Evolutionary conservation across 2,888 invertebrate genomes (phyloP).

Genomic region (Tenthredo distinguenda): DNA sequence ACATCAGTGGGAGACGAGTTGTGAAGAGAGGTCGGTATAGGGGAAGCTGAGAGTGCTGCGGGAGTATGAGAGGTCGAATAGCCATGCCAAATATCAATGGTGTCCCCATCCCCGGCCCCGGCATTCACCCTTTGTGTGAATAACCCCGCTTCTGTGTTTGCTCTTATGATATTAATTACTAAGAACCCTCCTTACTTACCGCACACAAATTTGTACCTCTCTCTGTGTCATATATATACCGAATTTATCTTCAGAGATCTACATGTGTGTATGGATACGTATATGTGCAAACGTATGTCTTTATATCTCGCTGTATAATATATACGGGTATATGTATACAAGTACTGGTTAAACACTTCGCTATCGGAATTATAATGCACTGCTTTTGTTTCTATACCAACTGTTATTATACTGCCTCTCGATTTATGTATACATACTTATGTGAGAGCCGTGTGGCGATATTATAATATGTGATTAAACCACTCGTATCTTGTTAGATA

Average conservation of each 20-base stretch:
- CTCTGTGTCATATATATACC: background rate
- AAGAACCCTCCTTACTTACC: conserved; percentile 67
- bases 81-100: conserved; percentile 45
- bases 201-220: conserved; percentile 64
- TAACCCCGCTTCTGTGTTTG: conserved; percentile 44
- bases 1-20: background rate
- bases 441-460: background rate
- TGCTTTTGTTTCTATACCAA: background rate
- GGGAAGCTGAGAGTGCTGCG: conserved; percentile 43
- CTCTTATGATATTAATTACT: conserved; percentile 72
- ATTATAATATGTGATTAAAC: background rate
- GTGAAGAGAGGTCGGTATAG: conserved; percentile 1
- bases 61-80: conserved; percentile 30
- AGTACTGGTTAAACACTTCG: conserved; percentile 23
- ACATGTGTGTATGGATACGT: background rate
- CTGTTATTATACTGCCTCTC: background rate
- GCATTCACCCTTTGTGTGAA: conserved; percentile 33
- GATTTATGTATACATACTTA: too few relatives aligned
- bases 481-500: background rate
- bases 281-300: background rate
- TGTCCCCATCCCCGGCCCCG: conserved; percentile 12
- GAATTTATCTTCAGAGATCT: background rate
- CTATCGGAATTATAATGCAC: conserved; percentile 5
- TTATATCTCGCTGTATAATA: background rate
- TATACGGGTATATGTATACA: background rate